Conservation (phyloP, 2,113 vertebrate species). For the Macaca nemestrina region DNA sequence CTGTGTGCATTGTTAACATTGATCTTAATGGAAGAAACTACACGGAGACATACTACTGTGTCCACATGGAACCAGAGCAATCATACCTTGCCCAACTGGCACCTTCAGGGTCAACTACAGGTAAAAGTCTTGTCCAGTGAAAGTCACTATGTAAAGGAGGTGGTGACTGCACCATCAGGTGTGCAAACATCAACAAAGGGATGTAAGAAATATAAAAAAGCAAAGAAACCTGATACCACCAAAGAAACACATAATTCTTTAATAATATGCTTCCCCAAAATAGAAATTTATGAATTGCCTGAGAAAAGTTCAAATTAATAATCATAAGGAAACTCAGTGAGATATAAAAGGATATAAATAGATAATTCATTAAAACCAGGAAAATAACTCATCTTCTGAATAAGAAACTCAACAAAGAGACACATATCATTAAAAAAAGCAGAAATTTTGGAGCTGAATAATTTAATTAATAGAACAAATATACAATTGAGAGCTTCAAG, state of each 20-base stretch:
- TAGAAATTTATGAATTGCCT: neutral
- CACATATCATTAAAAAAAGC: neutral
- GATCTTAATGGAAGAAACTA: neutral
- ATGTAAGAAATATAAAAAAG: neutral
- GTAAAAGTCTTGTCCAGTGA: neutral
- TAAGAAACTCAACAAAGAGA: neutral
- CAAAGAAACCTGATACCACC: neutral
- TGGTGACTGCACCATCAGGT: neutral
- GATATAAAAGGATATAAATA: neutral
- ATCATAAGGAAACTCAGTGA: neutral
- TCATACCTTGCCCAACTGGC: neutral
- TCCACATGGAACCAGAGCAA: neutral
- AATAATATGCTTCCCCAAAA: neutral
- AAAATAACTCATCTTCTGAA: neutral
- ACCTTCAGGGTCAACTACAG: neutral
- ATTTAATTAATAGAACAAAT: neutral
- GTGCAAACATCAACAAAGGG: neutral
- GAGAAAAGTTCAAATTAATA: neutral
- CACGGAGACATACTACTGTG: neutral
- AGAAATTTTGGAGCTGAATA: neutral
- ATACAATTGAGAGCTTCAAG: neutral
- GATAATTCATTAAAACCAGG: neutral
- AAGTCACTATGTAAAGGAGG: neutral
- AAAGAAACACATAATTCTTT: neutral
- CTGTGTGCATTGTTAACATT: neutral